Evolutionary conservation across 2,888 invertebrate species (phyloP).

Genomic region (Scaeva pyrastri): DNA sequence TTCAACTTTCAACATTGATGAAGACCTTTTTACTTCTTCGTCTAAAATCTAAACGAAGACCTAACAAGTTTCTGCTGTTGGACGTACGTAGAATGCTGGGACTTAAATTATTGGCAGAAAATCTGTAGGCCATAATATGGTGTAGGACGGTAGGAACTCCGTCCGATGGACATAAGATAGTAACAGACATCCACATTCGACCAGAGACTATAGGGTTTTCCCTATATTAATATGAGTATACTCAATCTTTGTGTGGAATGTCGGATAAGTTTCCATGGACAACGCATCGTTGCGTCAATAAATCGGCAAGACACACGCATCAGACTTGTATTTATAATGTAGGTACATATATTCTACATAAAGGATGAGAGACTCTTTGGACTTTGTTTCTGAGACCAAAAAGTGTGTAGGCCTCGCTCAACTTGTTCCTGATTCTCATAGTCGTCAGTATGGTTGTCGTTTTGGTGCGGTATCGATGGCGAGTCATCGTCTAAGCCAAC

Average conservation of each 20-base stretch:
- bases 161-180: slow-evolving; percentile 43
- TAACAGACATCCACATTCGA: slow-evolving; percentile 10
- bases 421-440: slow-evolving; percentile 25
- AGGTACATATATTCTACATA: neutral
- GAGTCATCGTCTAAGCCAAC: slow-evolving; percentile 2
- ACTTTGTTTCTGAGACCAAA: neutral
- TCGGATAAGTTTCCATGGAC: slow-evolving; percentile 14
- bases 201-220: slow-evolving; percentile 12
- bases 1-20: slow-evolving; percentile 18
- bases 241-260: too few species aligned
- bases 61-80: neutral
- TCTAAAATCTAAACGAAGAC: neutral
- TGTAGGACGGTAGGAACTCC: slow-evolving; percentile 62
- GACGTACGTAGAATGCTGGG: neutral
- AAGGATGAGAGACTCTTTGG: slow-evolving; percentile 11
- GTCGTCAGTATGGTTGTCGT: neutral
- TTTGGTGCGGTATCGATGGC: neutral
- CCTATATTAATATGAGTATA: slow-evolving; percentile 21
- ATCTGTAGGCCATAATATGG: slow-evolving; percentile 22
- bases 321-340: neutral
- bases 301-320: slow-evolving; percentile 23
- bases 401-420: slow-evolving; percentile 27
- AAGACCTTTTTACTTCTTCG: neutral
- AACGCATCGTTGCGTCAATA: slow-evolving; percentile 11
- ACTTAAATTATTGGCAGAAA: slow-evolving; percentile 29